Evolutionary conservation across 2,113 vertebrate species (phyloP), one percentile per base, ranked within the genome.

Genomic region (Pteruthius melanotis): DNA sequence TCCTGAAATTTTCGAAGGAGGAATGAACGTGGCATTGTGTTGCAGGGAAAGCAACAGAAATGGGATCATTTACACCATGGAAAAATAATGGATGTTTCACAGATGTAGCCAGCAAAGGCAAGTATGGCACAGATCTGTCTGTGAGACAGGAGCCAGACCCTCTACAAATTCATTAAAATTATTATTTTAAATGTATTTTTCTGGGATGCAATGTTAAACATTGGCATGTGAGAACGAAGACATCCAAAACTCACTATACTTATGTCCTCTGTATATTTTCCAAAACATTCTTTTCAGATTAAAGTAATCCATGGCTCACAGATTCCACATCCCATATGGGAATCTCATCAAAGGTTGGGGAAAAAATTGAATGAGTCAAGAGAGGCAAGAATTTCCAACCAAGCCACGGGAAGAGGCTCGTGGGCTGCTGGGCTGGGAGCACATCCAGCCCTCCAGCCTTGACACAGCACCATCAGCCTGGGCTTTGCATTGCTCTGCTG

Each of bases 1-100:
- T 88, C 81, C 66, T 75, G 93, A 94, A 78, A 94, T 95, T 93
- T 96, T 84, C 13, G 0, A 88, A 87, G 92, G 72, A 94, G 91
- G 89, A 90, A 89, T 86, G 85, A 92, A 54, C 35, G 9, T 70
- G 76, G 92, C 80, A 47, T 59, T 65, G 47, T 23, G 45, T 92
- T 54, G 64, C 72, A 71, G 85, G 44, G 72, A 90, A 78, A 85
- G 75, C 75, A 89, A 52, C 59, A 92, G 82, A 83, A 91, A 90
- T 12, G 40, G 57, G 61, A 81, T 89, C 52, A 24, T 79, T 94
- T 90, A 75, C 65, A 77, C 39, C 20, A 39, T 2, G 40, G 88
- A 68, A 89, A 75, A 95, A 88, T 74, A 92, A 80, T 80, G 83
- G 85, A 28, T 70, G 39, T 74, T 88, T 54, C 76, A 77, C 39